Evolutionary conservation across 2,888 invertebrate species (phyloP).

Genomic region (Anticlea derivata): DNA sequence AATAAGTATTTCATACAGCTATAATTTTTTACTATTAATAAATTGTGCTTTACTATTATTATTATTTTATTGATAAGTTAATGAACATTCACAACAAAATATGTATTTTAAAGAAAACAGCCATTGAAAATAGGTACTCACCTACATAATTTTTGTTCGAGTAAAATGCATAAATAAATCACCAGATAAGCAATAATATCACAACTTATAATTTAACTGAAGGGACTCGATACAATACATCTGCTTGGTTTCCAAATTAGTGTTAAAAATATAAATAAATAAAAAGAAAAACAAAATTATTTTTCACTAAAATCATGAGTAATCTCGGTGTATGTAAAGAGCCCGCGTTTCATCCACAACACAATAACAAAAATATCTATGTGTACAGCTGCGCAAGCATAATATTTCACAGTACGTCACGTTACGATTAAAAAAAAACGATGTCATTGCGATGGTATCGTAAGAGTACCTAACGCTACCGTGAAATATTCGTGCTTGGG

Average conservation of each 20-base stretch:
- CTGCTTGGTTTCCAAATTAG: conserved; percentile 9
- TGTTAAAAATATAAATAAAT: too few species aligned
- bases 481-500: too few species aligned
- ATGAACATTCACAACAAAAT: not conserved
- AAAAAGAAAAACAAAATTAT: not conserved
- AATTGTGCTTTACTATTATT: too few species aligned
- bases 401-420: too few species aligned
- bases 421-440: too few species aligned
- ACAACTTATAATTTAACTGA: conserved; percentile 40
- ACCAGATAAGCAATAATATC: conserved; percentile 36
- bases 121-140: not conserved
- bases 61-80: too few species aligned
- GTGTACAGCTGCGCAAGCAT: too few species aligned
- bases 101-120: too few species aligned
- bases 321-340: not conserved
- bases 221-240: conserved; percentile 17
- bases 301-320: not conserved
- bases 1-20: too few species aligned
- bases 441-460: too few species aligned
- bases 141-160: not conserved
- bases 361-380: not conserved
- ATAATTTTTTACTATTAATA: too few species aligned
- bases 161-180: conserved; percentile 40
- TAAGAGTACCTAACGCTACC: too few species aligned
- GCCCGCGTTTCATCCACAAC: conserved; percentile 3